Base-by-base conservation (phyloP, 2,888 invertebrate species). In the Papilio elwesi region DNA sequence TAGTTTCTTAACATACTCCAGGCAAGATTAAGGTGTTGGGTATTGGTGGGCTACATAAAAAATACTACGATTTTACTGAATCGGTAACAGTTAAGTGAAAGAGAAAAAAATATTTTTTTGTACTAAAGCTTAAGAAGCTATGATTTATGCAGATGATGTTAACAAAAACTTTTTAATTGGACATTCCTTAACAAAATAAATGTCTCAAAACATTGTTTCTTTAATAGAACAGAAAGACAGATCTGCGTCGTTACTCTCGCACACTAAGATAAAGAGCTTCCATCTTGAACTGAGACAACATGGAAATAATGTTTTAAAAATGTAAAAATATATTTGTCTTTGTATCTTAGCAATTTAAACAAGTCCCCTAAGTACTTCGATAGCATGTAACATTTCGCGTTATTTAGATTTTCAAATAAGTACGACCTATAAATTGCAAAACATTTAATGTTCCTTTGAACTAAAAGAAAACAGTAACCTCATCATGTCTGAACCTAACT, bases 281-380 rank as follows among this genome's bases (percentile, higher is more conserved):
- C 59, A 59, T 59, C 59, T 59, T 59, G 59, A 9, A 59, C 43
- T 43, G 43, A 59, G 59, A 4, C 43, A 59, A 59, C 38, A 59
- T 59, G 59, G 43, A 59, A 59, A 59, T 59, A 43, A 59, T 59
- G 59, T 43, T 59, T 59, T 59, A 59, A 59, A 57, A 59, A 59
- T 59, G 59, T 59, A 59, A 59, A 59, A 59, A 43, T 10, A 59
- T n/a, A 59, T 59, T 38, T 43, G 43, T 53, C 43, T 53, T 48
- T 68, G 55, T 68, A 55, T 68, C 68, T 47, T 47, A 55, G 26
- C 68, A 68, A 68, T 68, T 68, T 68, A 53, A 67, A 13, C 53
- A 55, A 55, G 57, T 68, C 55, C 55, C 55, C 48, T 48, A 47
- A 55, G 68, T 57, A 57, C 48, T 47, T 55, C 36, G 68, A 55